Base-by-base conservation (phyloP, 2,113 vertebrate genomes). In the Chaetodon trifascialis region DNA sequence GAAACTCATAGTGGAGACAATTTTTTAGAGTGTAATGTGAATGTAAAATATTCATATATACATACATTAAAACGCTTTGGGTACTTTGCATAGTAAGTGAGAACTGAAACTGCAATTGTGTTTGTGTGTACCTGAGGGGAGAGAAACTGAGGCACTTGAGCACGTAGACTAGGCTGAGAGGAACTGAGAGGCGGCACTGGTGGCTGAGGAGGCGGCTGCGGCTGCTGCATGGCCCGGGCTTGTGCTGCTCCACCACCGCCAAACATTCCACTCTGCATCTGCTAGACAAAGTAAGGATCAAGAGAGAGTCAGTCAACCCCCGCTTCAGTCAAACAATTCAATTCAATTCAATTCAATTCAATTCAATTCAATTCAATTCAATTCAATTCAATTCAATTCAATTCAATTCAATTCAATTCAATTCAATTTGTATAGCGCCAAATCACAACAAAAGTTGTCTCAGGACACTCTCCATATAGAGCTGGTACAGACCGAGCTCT, bases 71-170 rank as follows among this genome's bases (percentile, higher is more conserved):
- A 25, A 56, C 5, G 8, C 4, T 17, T 52, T 68, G 14, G 38
- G 30, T 44, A 11, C 25, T 52, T 19, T 44, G 6, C 15, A 38
- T n/a, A 67, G 6, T 34, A 38, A 67, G 14, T 40, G n/a, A 62
- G 36, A 69, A 71, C 71, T 55, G 0, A 68, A 14, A 11, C 19
- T 7, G 11, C 8, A 19, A 49, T 46, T 58, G n/a, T 64, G 40
- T 69, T 38, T 66, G 38, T 64, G 54, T 68, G 49, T 80, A 98
- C 98, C 98, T 99, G 97, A 99, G 97, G 98, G 97, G 97, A 98
- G 96, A 98, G 97, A 98, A 99, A 99, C 97, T 97, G 98, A 99
- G 98, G 97, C 98, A 99, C 98, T 99, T 99, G 98, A 97, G 97
- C 97, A 92, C 97, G 97, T 96, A 98, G 97, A 97, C 96, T 97